phyloP scores from a whole-genome alignment of 1,140 invertebrate species.

The Rhagoletis zephyria region DNA sequence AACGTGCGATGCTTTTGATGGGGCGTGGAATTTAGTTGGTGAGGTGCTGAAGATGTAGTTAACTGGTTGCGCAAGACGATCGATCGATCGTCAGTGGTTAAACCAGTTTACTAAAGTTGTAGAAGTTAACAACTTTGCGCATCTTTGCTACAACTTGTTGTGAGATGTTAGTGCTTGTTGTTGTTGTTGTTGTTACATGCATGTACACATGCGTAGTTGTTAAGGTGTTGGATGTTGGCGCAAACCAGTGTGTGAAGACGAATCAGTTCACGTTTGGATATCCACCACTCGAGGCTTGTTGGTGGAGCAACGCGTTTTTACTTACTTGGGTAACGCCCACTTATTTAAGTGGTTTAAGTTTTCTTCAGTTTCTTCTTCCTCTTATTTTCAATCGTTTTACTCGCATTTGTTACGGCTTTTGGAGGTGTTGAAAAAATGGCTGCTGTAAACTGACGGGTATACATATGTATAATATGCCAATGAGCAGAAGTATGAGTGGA shows the following conservation, averaged over 20 bases:
- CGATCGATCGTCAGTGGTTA: not conserved
- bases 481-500: no score
- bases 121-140: conserved; percentile 52
- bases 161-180: not conserved
- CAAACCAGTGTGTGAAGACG: not conserved
- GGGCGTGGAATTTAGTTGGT: conserved; percentile 3
- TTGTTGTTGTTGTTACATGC: not conserved
- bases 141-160: conserved; percentile 11
- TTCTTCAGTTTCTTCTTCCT: not conserved
- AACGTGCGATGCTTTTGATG: not conserved
- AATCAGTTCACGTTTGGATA: conserved; percentile 20
- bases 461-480: no score
- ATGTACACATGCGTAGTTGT: not conserved
- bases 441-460: not conserved
- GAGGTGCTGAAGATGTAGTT: conserved; percentile 38
- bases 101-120: conserved; percentile 1
- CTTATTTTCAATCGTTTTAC: not conserved
- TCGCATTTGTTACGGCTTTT: not conserved
- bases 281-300: not conserved
- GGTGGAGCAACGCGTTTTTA: conserved; percentile 16
- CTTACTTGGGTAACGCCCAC: conserved; percentile 14
- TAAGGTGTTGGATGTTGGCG: conserved; percentile 1
- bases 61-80: conserved; percentile 18
- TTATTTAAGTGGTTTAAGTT: not conserved
- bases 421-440: conserved; percentile 38